Base-by-base conservation (phyloP, 2,888 invertebrate genomes). In the Pasiphila rectangulata region DNA sequence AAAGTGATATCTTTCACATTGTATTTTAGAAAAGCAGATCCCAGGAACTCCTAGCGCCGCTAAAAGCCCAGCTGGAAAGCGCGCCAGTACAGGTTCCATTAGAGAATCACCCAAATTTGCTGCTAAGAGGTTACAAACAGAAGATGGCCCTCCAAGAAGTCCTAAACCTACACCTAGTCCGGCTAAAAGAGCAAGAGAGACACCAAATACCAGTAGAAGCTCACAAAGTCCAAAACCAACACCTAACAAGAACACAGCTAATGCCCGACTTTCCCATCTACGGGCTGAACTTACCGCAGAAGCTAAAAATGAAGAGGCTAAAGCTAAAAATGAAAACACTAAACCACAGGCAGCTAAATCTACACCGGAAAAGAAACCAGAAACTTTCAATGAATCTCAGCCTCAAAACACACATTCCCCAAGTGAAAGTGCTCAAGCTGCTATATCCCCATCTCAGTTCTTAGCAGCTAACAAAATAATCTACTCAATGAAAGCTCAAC, bases 401-500 rank as follows among this genome's bases (percentile, higher is more conserved):
- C 9, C 17, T 10, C 15, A 17, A 7, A 38, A 20, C 29, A 10
- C 61, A 0, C 81, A 79, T 16, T 83, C 85, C 1, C 83, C 83
- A 0, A 79, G 69, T 51, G 87, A 85, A 15, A 84, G 75, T 16
- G 52, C 78, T 5, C 80, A 81, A 13, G 80, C 83, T 0, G 69
- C 70, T 3, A 75, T 81, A 12, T 84, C 85, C 3, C 83, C 86
- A 0, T 86, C 88, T 21, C 88, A 87, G 46, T 88, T 88, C 57
- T 76, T 86, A 46, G 77, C 86, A 0, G 88, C 86, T 1, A 88
- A 83, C 46, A 88, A 86, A 70, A 86, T 87, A 23, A 78, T 88
- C 54, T 83, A 75, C 2, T 79, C 88, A 1, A 87, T 88, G 83
- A 87, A 85, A 65, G 85, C 88, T 4, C 88, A 87, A 44, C 56